Evolutionary conservation across 2,797 vertebrate species (phyloP).

Genomic region (Hipposideros larvatus): DNA sequence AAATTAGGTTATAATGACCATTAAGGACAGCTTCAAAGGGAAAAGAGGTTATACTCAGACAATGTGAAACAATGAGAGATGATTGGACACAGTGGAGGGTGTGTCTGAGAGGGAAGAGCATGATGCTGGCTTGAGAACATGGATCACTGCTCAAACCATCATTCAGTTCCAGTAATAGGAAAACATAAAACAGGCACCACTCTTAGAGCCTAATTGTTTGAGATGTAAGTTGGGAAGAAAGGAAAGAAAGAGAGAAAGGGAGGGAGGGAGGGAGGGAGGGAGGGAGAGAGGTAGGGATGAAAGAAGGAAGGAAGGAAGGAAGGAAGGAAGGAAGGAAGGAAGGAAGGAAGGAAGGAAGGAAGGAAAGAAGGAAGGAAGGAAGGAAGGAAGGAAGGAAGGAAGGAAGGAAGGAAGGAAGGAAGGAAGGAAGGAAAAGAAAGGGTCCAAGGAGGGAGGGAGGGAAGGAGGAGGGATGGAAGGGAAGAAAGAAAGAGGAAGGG

Average conservation of each 20-base stretch:
- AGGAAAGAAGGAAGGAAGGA: background rate
- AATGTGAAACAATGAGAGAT: background rate
- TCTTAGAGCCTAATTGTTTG: constrained; percentile 18
- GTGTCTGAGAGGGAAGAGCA: background rate
- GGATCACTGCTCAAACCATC: background rate
- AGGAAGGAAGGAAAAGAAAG: background rate
- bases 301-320: background rate
- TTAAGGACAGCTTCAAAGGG: background rate
- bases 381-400: background rate
- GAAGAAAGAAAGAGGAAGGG: background rate
- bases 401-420: background rate
- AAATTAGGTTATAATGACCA: background rate
- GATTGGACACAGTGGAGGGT: background rate
- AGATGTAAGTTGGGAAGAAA: background rate
- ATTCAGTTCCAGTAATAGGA: background rate
- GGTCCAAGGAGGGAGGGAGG: too few relatives aligned
- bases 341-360: background rate
- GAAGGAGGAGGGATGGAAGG: too few relatives aligned
- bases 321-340: background rate
- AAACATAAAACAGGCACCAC: background rate
- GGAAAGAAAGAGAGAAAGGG: background rate
- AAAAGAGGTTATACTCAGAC: background rate
- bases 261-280: background rate
- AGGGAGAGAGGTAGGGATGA: too few relatives aligned
- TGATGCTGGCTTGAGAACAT: background rate